Percentiles rank a stretch among this genome's conserved stretches.
These are phyloP conservation scores for Hirtodrosophila cameraria DNA, from an alignment of 2,888 invertebrate species.

Conservation along the genomic window DNA sequence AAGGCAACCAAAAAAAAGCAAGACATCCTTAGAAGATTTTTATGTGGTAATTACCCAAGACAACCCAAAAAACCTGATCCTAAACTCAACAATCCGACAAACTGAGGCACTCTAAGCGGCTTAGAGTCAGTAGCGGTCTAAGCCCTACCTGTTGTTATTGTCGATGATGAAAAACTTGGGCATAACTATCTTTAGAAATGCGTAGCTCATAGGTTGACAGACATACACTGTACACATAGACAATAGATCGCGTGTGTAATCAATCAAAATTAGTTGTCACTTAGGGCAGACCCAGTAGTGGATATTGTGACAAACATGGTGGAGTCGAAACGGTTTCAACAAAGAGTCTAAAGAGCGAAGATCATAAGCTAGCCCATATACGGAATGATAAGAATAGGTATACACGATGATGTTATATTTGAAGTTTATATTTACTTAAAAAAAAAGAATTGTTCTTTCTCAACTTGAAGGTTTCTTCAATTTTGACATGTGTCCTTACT, in stretches of 20 bases:
- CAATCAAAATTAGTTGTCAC: slow-evolving; percentile 83
- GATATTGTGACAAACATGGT: slow-evolving; percentile 70
- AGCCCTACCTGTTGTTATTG: slow-evolving; percentile 27
- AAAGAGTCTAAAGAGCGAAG: not conserved
- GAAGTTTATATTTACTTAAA: too few relatives aligned
- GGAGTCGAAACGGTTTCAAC: slow-evolving; percentile 12
- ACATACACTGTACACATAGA: slow-evolving; percentile 6
- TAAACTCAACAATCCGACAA: slow-evolving; percentile 21
- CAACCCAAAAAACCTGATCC: slow-evolving; percentile 12
- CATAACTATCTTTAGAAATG: slow-evolving; percentile 34
- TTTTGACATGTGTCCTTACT: too few relatives aligned
- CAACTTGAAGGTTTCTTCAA: too few relatives aligned
- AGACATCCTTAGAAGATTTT: slow-evolving; percentile 29
- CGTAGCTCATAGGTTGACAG: slow-evolving; percentile 37
- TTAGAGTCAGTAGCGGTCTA: slow-evolving; percentile 44
- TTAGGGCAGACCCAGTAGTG: slow-evolving; percentile 64
- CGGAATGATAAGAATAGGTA: too few relatives aligned
- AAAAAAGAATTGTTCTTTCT: too few relatives aligned
- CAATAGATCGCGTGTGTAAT: slow-evolving; percentile 56
- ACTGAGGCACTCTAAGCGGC: slow-evolving; percentile 55
- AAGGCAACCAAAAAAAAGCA: slow-evolving; percentile 2
- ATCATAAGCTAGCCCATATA: too few relatives aligned
- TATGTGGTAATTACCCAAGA: slow-evolving; percentile 52
- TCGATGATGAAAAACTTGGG: slow-evolving; percentile 15
- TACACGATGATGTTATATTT: too few relatives aligned